These are phyloP conservation scores for Helarctos malayanus DNA, from an alignment of 2,797 vertebrate genomes.

Conservation along the genomic window DNA sequence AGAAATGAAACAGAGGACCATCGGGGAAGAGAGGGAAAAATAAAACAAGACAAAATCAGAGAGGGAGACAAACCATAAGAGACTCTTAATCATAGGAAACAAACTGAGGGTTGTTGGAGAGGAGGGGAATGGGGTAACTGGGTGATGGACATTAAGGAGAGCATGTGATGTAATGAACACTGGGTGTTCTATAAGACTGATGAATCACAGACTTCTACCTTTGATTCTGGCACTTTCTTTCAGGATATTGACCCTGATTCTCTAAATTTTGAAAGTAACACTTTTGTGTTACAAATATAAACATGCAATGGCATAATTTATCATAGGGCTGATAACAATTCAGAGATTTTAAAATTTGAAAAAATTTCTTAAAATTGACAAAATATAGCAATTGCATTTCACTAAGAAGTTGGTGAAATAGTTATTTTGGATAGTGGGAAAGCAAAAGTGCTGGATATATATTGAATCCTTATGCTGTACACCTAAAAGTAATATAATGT, in stretches of 20 bases:
- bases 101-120: too few species aligned
- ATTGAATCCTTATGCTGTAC: not conserved
- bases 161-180: too few species aligned
- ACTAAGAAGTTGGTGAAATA: not conserved
- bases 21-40: too few species aligned
- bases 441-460: not conserved
- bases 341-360: not conserved
- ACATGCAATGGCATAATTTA: not conserved
- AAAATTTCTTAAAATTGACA: not conserved
- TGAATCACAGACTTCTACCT: not conserved
- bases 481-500: not conserved
- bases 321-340: not conserved
- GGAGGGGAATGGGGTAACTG: too few species aligned
- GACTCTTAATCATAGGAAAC: too few species aligned
- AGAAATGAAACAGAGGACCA: too few species aligned
- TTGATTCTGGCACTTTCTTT: conserved; percentile 4
- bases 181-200: not conserved
- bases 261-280: not conserved
- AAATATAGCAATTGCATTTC: not conserved
- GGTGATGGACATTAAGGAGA: too few species aligned
- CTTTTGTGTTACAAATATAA: not conserved
- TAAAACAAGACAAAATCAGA: too few species aligned
- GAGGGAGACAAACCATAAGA: too few species aligned
- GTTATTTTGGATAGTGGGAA: not conserved
- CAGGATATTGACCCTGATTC: not conserved